These are phyloP conservation scores for Lathamus discolor DNA, from an alignment of 2,113 vertebrate species.

Conservation along the genomic window DNA sequence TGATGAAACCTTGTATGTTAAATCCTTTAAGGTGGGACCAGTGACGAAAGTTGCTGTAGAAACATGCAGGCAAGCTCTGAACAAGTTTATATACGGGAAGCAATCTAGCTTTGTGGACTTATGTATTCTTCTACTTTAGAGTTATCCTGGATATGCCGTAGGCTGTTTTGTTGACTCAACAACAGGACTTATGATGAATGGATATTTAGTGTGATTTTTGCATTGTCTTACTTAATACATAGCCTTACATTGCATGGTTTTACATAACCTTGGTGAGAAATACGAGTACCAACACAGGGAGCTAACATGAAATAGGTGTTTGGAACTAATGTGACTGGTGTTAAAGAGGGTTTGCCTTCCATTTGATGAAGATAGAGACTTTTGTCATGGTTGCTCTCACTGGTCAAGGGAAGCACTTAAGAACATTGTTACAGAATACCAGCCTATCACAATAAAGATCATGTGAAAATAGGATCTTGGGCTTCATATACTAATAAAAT, in stretches of 20 bases:
- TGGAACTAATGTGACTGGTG: not conserved
- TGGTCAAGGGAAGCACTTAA: not conserved
- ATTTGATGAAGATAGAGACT: not conserved
- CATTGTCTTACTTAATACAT: not conserved
- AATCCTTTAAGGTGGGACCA: not conserved
- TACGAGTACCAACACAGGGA: not conserved
- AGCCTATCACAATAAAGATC: not conserved
- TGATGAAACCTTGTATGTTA: not conserved
- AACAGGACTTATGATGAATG: not conserved
- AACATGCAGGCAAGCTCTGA: not conserved
- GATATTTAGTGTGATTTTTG: conserved; percentile 3
- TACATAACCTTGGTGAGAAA: not conserved
- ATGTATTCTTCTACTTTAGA: not conserved
- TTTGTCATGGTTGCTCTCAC: not conserved
- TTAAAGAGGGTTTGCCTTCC: not conserved
- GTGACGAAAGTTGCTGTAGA: not conserved
- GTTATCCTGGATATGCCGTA: not conserved
- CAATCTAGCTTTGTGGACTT: not conserved
- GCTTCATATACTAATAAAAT: not conserved
- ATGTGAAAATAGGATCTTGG: not conserved
- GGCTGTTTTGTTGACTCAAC: not conserved
- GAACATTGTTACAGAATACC: not conserved
- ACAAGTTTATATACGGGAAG: not conserved
- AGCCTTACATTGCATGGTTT: not conserved
- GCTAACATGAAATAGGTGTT: not conserved